Evolutionary conservation across 2,888 invertebrate genomes (phyloP).

Genomic region (Hirtodrosophila histrioides): DNA sequence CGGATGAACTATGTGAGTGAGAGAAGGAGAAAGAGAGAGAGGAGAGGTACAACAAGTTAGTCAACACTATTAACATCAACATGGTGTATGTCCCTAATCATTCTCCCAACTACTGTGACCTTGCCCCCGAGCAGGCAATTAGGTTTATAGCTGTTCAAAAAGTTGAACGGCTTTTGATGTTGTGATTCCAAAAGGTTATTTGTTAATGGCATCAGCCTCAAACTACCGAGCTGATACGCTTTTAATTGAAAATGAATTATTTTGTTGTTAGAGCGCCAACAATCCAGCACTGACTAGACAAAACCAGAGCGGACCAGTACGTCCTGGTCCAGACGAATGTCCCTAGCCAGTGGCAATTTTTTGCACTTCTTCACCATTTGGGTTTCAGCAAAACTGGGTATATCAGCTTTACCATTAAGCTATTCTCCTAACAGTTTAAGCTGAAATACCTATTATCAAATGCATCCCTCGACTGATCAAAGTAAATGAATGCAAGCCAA

Average conservation of each 20-base stretch:
- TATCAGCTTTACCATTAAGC: conserved; percentile 5
- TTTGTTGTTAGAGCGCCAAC: conserved; percentile 69
- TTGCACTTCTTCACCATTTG: neutral
- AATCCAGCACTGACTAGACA: conserved; percentile 13
- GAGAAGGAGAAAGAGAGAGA: conserved; percentile 14
- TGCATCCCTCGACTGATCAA: too few species aligned
- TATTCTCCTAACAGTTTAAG: too few species aligned
- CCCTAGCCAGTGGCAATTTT: conserved; percentile 22
- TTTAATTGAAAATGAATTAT: conserved; percentile 84
- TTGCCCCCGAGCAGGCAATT: conserved; percentile 23
- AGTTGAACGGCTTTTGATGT: conserved; percentile 15
- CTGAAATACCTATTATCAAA: too few species aligned
- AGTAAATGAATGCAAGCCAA: too few species aligned
- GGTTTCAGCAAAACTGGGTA: neutral
- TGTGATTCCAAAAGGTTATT: conserved; percentile 32
- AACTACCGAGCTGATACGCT: conserved; percentile 74
- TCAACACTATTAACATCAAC: neutral
- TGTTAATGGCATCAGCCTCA: conserved; percentile 44
- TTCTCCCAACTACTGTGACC: neutral
- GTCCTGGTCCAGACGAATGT: neutral
- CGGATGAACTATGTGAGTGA: conserved; percentile 90
- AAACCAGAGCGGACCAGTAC: neutral
- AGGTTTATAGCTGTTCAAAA: conserved; percentile 11
- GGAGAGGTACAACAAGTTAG: conserved; percentile 1
- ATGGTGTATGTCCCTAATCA: too few species aligned